These are phyloP conservation scores for Thripadectes ignobilis DNA, from an alignment of 2,797 vertebrate genomes.

Conservation along the genomic window DNA sequence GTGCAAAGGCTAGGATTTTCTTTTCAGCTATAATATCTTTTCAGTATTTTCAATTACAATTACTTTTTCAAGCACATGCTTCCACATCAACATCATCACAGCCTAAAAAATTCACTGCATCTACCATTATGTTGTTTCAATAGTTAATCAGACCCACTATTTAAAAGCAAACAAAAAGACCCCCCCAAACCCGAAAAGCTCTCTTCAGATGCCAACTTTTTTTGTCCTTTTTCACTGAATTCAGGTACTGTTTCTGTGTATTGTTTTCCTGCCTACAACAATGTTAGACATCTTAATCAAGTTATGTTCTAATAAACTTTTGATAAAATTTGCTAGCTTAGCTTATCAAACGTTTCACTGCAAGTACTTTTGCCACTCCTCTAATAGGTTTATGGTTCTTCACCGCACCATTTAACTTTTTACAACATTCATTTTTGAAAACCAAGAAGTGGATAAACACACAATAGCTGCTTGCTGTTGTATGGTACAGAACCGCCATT, in stretches of 20 bases:
- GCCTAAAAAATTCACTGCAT: neutral
- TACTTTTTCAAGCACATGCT: neutral
- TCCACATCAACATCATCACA: neutral
- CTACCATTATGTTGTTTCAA: neutral
- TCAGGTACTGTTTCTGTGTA: neutral
- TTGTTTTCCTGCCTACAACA: neutral
- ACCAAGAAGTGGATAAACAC: neutral
- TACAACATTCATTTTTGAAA: neutral
- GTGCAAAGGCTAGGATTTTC: neutral
- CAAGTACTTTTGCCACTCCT: neutral
- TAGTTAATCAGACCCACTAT: neutral
- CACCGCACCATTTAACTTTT: neutral
- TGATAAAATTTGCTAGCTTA: neutral
- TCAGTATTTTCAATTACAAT: neutral
- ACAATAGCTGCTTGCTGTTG: neutral
- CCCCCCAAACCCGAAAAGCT: neutral
- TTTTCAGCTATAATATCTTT: neutral
- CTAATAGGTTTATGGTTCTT: neutral
- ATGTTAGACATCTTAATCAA: neutral
- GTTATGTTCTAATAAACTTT: neutral
- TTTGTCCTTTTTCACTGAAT: neutral
- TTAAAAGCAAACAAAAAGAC: neutral
- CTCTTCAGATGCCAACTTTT: neutral
- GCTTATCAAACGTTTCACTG: neutral
- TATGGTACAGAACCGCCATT: neutral